These are phyloP conservation scores for Hyposmocoma kahamanoa DNA, from an alignment of 1,140 invertebrate genomes.

Conservation along the genomic window DNA sequence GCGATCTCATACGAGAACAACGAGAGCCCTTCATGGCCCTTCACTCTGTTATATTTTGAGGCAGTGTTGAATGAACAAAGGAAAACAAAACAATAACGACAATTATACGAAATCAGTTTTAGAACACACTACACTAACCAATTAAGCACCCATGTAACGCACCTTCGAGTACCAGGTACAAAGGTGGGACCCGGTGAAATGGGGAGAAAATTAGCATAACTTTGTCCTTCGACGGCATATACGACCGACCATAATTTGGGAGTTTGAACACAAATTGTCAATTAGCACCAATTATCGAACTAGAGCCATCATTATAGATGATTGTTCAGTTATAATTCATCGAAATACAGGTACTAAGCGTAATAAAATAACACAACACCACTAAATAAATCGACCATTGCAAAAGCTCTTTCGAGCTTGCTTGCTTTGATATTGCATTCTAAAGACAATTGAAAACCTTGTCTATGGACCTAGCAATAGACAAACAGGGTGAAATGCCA, in stretches of 20 bases:
- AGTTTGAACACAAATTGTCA: conserved; percentile 23
- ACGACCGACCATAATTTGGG: conserved; percentile 48
- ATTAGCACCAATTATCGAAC: conserved; percentile 23
- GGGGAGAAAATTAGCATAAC: conserved; percentile 63
- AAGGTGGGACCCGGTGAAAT: conserved; percentile 67
- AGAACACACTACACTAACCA: background rate
- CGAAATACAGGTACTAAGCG: conserved; percentile 22
- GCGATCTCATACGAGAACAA: conserved; percentile 26
- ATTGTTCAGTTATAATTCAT: conserved; percentile 41
- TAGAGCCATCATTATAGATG: conserved; percentile 34
- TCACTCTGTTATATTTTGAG: conserved; percentile 44
- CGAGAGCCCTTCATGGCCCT: conserved; percentile 35
- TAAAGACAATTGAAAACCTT: too few species aligned
- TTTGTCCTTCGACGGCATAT: conserved; percentile 58
- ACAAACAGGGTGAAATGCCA: too few species aligned
- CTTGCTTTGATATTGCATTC: too few species aligned
- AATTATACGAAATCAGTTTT: too few species aligned
- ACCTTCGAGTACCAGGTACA: conserved; percentile 60
- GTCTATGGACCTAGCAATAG: too few species aligned
- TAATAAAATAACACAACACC: conserved; percentile 33
- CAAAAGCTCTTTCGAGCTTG: conserved; percentile 22
- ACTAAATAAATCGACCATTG: conserved; percentile 37
- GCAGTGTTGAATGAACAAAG: conserved; percentile 28
- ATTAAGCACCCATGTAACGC: conserved; percentile 38
- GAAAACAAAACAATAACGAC: background rate